A percentile compares a stretch with the other conserved stretches of the same genome.
These are phyloP conservation scores for Chironomus tentans DNA, from an alignment of 2,888 invertebrate species.

Conservation along the genomic window DNA sequence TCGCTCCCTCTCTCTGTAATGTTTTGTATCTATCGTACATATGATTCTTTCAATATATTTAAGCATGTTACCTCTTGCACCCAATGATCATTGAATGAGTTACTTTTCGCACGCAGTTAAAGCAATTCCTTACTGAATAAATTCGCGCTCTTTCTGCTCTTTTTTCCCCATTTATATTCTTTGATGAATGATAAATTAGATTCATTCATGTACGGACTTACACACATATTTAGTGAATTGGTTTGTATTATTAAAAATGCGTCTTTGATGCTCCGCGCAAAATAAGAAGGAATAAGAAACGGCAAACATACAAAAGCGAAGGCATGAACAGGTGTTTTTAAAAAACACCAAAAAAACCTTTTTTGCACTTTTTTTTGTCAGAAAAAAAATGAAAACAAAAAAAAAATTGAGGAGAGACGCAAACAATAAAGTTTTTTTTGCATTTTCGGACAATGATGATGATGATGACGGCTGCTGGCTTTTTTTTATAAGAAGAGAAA, in stretches of 20 bases:
- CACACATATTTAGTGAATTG: too few relatives aligned
- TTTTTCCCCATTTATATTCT: not conserved
- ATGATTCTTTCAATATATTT: too few relatives aligned
- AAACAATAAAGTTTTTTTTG: not conserved
- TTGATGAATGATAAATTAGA: not conserved
- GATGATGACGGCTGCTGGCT: not conserved
- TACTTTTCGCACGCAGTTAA: not conserved
- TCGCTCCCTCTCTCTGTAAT: not conserved
- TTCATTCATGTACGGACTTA: not conserved
- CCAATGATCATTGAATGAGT: too few relatives aligned
- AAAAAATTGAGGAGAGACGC: not conserved
- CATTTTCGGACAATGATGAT: not conserved
- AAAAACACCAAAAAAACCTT: not conserved
- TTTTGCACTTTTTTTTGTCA: not conserved
- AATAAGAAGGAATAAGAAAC: not conserved
- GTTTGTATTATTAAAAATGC: too few relatives aligned
- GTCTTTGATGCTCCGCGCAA: too few relatives aligned
- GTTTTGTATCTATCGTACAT: not conserved
- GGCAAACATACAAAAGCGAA: not conserved
- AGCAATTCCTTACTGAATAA: not conserved
- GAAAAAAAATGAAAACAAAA: not conserved
- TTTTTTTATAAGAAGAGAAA: not conserved
- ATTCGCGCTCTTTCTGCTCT: not conserved
- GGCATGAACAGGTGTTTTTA: slow-evolving; percentile 21
- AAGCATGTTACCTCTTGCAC: too few relatives aligned